Percentiles rank a stretch among this genome's conserved stretches.
Evolutionary conservation across 2,888 invertebrate genomes (phyloP).

Genomic region (Pemphredon lugubris): DNA sequence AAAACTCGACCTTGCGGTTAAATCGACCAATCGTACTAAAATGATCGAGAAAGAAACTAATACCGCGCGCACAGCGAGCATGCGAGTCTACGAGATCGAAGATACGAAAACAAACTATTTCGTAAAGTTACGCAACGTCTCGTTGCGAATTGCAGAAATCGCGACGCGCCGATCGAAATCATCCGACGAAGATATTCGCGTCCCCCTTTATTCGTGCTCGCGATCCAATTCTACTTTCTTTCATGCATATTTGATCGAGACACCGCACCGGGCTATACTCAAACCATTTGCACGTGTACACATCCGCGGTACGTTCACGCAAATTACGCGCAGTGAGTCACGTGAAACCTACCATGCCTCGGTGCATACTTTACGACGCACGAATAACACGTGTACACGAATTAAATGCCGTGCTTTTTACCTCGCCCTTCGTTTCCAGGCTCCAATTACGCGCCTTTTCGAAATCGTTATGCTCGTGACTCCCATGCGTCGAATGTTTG

Average conservation of each 20-base stretch:
- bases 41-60: too few species aligned
- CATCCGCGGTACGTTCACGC: slow-evolving; percentile 27
- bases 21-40: too few species aligned
- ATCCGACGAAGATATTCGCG: not conserved
- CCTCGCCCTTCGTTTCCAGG: slow-evolving; percentile 35
- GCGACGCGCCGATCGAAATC: not conserved
- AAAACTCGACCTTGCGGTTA: too few species aligned
- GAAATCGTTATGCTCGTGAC: slow-evolving; percentile 1
- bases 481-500: not conserved
- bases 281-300: slow-evolving; percentile 32
- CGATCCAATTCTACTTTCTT: slow-evolving; percentile 29
- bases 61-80: too few species aligned
- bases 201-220: not conserved
- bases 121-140: too few species aligned
- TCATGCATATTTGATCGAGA: slow-evolving; percentile 37
- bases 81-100: too few species aligned
- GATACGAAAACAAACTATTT: too few species aligned
- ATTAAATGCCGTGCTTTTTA: slow-evolving; percentile 41
- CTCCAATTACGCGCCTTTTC: slow-evolving; percentile 26
- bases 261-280: not conserved
- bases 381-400: slow-evolving; percentile 42
- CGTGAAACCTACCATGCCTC: slow-evolving; percentile 38
- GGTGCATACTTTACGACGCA: slow-evolving; percentile 36
- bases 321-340: slow-evolving; percentile 52
- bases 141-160: too few species aligned